Conservation (phyloP, 2,888 invertebrate species). For the Lamproptera curius region DNA sequence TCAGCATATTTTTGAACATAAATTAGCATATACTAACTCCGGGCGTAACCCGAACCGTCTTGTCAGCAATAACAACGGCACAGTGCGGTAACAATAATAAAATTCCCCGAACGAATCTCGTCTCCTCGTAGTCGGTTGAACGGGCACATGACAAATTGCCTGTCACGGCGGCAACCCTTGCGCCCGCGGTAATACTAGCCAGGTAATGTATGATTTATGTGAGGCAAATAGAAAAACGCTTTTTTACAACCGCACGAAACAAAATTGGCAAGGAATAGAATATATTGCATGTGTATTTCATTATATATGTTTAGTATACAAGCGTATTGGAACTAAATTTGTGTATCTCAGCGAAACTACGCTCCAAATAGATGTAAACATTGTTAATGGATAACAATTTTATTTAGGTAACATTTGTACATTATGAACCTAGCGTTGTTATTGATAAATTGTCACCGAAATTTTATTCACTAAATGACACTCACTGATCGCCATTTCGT, state of each 20-base stretch:
- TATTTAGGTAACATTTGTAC: too few relatives aligned
- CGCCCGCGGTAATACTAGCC: slow-evolving; percentile 43
- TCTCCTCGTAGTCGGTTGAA: slow-evolving; percentile 49
- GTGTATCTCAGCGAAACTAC: too few relatives aligned
- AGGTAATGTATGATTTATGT: slow-evolving; percentile 75
- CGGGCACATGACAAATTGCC: slow-evolving; percentile 70
- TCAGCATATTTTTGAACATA: slow-evolving; percentile 4
- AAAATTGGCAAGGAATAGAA: slow-evolving; percentile 19
- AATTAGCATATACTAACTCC: slow-evolving; percentile 6
- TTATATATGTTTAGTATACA: too few relatives aligned
- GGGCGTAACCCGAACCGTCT: slow-evolving; percentile 2
- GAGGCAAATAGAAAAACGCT: slow-evolving; percentile 51
- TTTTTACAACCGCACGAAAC: slow-evolving; percentile 16
- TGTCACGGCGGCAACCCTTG: slow-evolving; percentile 54
- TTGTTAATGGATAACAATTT: too few relatives aligned
- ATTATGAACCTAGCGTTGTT: too few relatives aligned
- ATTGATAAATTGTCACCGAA: too few relatives aligned
- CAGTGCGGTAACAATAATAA: slow-evolving; percentile 58
- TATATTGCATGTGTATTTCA: too few relatives aligned
- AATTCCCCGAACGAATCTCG: slow-evolving; percentile 53
- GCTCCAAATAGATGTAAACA: too few relatives aligned
- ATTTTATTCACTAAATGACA: too few relatives aligned
- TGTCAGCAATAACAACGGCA: slow-evolving; percentile 26
- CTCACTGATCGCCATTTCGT: too few relatives aligned
- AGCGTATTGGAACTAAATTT: too few relatives aligned